phyloP scores from a whole-genome alignment of 1,140 invertebrate genomes.

The Cheumatopsyche charites region DNA sequence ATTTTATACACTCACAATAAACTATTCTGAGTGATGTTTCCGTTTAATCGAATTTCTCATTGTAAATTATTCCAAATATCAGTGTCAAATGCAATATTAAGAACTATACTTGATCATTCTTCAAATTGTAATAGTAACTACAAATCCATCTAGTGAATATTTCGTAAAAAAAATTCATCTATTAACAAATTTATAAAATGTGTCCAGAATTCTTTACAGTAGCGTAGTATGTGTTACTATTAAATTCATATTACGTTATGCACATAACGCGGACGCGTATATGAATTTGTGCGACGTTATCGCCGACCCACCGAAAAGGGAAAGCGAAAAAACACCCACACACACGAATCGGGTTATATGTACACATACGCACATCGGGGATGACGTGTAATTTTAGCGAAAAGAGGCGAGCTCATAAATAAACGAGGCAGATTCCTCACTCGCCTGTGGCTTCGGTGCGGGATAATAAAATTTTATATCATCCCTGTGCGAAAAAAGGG shows the following conservation, averaged over 20 bases:
- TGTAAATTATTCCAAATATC: too few species aligned
- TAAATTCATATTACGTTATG: conserved; percentile 22
- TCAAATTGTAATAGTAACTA: too few species aligned
- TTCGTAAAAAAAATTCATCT: too few species aligned
- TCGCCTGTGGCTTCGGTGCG: conserved; percentile 29
- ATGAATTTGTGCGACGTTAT: conserved; percentile 22
- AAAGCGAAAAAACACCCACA: too few species aligned
- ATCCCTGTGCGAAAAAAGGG: conserved; percentile 19
- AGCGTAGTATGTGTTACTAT: conserved; percentile 12
- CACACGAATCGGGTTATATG: background rate
- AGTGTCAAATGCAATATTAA: too few species aligned
- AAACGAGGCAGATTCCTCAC: conserved; percentile 31
- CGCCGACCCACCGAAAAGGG: conserved; percentile 14
- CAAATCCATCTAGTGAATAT: too few species aligned
- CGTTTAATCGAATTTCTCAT: too few species aligned
- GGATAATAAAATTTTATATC: conserved; percentile 38
- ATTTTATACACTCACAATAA: too few species aligned
- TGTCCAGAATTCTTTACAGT: background rate
- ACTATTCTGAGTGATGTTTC: too few species aligned
- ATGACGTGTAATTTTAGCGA: conserved; percentile 35
- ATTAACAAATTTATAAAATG: too few species aligned
- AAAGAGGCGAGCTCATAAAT: conserved; percentile 31
- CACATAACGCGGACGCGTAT: conserved; percentile 11
- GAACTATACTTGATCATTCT: too few species aligned
- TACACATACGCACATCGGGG: conserved; percentile 2